These are phyloP conservation scores for rat (Rattus norvegicus) DNA, from an alignment of 2,113 vertebrate species.

Conservation along the genomic window GRCr8 NC_086026.1:68047001-68047500, in stretches of 20 bases:
- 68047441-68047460: neutral
- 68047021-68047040: no score
- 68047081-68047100: no score
- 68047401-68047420: neutral
- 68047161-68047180: neutral
- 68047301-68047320: neutral
- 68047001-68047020: no score
- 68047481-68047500: neutral
- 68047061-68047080: no score
- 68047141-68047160: constrained; percentile 5
- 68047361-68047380: neutral
- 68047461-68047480: neutral
- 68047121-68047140: neutral
- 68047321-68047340: constrained; percentile 29
- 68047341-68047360: neutral
- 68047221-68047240: neutral
- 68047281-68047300: neutral
- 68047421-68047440: neutral
- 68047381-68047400: neutral
- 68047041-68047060: no score
- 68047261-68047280: neutral
- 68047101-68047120: neutral
- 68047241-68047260: neutral
- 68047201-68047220: neutral
- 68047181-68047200: neutral